A percentile compares a stretch with the other conserved stretches of the same genome.
These are phyloP conservation scores for Trachymyrmex septentrionalis DNA, from an alignment of 1,140 invertebrate species.

Conservation along the genomic window DNA sequence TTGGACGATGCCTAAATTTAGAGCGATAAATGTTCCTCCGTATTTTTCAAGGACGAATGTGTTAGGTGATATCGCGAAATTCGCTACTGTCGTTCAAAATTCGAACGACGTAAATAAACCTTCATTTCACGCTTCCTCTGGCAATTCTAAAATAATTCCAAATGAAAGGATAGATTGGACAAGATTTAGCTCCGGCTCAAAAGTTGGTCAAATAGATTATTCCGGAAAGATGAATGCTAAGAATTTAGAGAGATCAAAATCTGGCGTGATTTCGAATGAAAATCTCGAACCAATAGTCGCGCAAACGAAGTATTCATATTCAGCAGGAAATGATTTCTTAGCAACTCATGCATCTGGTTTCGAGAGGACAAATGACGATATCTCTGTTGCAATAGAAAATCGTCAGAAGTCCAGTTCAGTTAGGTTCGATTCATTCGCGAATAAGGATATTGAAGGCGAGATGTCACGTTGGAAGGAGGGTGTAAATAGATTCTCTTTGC, in stretches of 20 bases:
- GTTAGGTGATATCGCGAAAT: not conserved
- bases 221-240: not conserved
- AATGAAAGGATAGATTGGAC: not conserved
- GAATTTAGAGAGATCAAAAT: not conserved
- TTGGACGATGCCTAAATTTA: conserved; percentile 36
- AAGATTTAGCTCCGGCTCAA: not conserved
- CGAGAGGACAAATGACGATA: not conserved
- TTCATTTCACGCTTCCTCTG: not conserved
- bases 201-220: not conserved
- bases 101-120: not conserved
- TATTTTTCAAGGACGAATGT: not conserved
- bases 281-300: not conserved
- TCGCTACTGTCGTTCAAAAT: not conserved
- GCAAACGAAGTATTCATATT: not conserved
- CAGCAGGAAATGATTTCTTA: not conserved
- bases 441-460: not conserved
- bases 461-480: not conserved
- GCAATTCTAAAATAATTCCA: not conserved
- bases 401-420: not conserved
- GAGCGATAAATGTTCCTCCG: not conserved
- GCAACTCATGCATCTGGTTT: not conserved
- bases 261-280: not conserved
- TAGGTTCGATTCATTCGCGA: not conserved
- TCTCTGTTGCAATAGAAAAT: not conserved
- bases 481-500: not conserved